Conservation (phyloP, 30 jellyfish, hydroid and myxozoan species). For the Euphysa ruthae region DNA sequence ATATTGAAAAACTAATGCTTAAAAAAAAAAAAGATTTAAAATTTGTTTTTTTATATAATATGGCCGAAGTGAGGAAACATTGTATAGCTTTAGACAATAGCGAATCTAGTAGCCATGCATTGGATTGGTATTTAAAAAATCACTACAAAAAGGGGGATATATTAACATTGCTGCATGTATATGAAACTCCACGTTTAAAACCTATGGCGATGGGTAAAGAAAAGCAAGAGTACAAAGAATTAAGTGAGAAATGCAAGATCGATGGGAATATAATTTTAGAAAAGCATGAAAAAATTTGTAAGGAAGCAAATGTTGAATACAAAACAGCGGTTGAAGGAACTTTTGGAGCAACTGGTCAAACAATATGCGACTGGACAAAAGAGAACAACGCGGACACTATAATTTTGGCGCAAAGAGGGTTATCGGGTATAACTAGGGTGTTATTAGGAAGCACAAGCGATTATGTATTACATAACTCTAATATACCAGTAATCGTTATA, state of each 20-base stretch:
- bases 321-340: not conserved
- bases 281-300: not conserved
- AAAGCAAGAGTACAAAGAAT: not conserved
- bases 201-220: not conserved
- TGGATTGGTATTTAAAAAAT: not conserved
- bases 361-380: not conserved
- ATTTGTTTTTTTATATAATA: too few species aligned
- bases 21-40: too few species aligned
- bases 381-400: not conserved
- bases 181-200: not conserved
- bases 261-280: not conserved
- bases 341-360: constrained; percentile 7
- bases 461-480: not conserved
- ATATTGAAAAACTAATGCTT: too few species aligned
- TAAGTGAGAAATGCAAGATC: not conserved
- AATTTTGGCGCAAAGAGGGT: not conserved
- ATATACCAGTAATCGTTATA: not conserved
- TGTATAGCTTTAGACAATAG: not conserved
- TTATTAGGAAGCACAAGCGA: not conserved
- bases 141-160: not conserved
- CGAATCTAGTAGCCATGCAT: not conserved
- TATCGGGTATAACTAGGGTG: not conserved
- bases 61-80: not conserved
- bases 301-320: not conserved
- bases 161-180: not conserved